Conservation (phyloP, 2,797 vertebrate species). For the Hipposideros larvatus region DNA sequence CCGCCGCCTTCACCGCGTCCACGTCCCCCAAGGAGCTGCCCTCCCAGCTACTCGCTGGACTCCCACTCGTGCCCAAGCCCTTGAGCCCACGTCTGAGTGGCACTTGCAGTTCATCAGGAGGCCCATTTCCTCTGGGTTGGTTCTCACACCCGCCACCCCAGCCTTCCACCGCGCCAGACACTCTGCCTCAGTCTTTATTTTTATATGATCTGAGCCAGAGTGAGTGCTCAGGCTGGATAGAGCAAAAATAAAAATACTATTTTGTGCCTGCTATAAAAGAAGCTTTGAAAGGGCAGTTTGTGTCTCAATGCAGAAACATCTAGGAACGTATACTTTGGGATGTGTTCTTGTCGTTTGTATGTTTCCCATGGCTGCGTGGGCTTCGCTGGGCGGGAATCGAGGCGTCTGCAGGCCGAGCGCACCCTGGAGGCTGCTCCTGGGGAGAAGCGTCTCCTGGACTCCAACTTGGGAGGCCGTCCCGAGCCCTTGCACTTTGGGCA, state of each 20-base stretch:
- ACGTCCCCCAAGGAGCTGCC: background rate
- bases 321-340: background rate
- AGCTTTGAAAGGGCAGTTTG: background rate
- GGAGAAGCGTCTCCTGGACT: background rate
- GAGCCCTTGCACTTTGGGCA: rapidly evolving
- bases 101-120: background rate
- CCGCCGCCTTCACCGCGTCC: too few relatives aligned
- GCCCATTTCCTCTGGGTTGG: background rate
- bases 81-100: background rate
- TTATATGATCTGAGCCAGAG: background rate
- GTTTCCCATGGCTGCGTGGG: too few relatives aligned
- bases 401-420: background rate
- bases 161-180: background rate
- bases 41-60: background rate
- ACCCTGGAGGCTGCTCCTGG: background rate
- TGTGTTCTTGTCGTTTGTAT: too few relatives aligned
- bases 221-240: background rate
- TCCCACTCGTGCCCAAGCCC: background rate
- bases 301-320: background rate
- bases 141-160: background rate
- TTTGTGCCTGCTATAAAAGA: background rate
- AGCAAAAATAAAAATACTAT: background rate
- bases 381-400: background rate
- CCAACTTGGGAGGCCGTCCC: background rate
- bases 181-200: background rate